Base-by-base conservation (phyloP, 2,797 vertebrate species). In the Argentina silus region DNA sequence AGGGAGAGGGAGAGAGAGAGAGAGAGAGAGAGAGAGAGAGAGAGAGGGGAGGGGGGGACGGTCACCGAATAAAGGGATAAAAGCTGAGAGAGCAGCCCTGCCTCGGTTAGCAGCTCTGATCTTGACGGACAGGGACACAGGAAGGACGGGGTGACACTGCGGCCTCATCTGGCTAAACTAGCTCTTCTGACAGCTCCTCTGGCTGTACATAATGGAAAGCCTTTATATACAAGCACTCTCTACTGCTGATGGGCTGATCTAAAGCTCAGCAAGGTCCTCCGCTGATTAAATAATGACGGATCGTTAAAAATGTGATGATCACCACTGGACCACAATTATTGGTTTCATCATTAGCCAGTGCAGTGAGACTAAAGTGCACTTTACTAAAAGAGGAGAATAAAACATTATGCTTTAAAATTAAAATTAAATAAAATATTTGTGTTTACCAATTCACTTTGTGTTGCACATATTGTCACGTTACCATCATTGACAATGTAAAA, bases 81-180 rank as follows among this genome's bases (percentile, higher is more conserved):
- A 88, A 81, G 87, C 82, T 78, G 50, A 48, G 83, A 87, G 81
- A 89, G 85, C 80, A 79, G 83, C 73, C 83, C 87, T 86, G 89
- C 84, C 86, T 90, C 75, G 64, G 85, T 83, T 84, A 78, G 84
- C 61, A 81, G 83, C 86, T 84, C 82, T 86, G 80, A 87, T 89
- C 85, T 75, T 91, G 90, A 92, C 82, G 79, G 88, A 90, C 88
- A 90, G 86, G 85, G 82, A 82, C 76, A 55, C 84, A 77, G 83
- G 85, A 85, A 87, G 87, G 87, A 64, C 65, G 36, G 45, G 47
- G 65, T 71, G 73, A 90, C 87, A 87, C 78, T 7, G 77, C 72
- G 80, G 81, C 83, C 85, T 93, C 89, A 91, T 90, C 84, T 83
- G 85, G 78, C 87, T 85, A 89, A 88, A 87, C 84, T 80, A 86